Evolutionary conservation across 2,888 invertebrate genomes (phyloP).

Genomic region (Amaurobius ferox): DNA sequence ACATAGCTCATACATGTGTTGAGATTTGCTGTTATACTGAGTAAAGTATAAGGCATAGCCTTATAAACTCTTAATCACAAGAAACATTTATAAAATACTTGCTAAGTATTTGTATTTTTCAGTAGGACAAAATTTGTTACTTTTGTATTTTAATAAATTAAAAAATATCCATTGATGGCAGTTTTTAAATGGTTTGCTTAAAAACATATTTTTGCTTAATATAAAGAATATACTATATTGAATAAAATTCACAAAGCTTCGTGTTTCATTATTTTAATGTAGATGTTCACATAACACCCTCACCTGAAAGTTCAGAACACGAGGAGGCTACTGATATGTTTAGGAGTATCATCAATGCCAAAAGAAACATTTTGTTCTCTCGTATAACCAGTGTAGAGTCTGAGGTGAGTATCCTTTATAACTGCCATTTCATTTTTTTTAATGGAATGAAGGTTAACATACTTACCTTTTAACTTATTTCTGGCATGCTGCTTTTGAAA

Average conservation of each 20-base stretch:
- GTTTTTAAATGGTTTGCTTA: too few species aligned
- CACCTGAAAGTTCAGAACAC: slow-evolving; percentile 73
- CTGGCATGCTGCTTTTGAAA: too few species aligned
- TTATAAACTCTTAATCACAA: too few species aligned
- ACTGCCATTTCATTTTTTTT: too few species aligned
- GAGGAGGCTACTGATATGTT: slow-evolving; percentile 89
- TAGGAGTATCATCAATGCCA: slow-evolving; percentile 94
- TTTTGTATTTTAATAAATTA: not conserved
- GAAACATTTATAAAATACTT: too few species aligned
- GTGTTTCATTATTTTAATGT: not conserved
- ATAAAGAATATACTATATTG: not conserved
- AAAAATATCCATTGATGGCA: not conserved
- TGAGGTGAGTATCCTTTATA: slow-evolving; percentile 82
- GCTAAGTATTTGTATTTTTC: too few species aligned
- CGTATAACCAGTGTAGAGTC: slow-evolving; percentile 93
- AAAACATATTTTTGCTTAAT: too few species aligned
- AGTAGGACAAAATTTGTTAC: not conserved
- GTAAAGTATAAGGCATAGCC: too few species aligned
- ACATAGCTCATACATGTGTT: too few species aligned
- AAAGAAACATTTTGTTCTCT: slow-evolving; percentile 89
- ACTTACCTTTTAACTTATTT: too few species aligned
- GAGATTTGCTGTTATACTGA: too few species aligned
- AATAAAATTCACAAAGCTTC: not conserved
- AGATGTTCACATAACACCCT: slow-evolving; percentile 72
- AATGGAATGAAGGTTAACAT: too few species aligned